Evolutionary conservation across 2,113 vertebrate genomes (phyloP), one percentile per base, ranked within the genome.

Genomic region (Chunga burmeisteri): DNA sequence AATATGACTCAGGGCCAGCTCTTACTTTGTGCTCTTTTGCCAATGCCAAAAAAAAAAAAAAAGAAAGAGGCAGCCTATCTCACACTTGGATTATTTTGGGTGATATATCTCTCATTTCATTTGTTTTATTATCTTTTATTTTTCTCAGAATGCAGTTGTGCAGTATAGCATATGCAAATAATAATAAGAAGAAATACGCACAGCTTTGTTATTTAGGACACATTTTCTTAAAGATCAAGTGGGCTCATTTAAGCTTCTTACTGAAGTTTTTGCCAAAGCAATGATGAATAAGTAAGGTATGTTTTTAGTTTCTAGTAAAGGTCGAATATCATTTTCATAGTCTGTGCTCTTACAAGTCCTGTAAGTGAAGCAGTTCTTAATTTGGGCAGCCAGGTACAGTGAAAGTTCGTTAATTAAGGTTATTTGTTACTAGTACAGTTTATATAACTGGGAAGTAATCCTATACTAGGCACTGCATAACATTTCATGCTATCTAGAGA

Each of bases 1-100:
- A 98, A 98, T 98, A 98, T 98, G 98, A 98, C 98, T 98, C 98
- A 98, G 97, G 97, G 98, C 98, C 98, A 98, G 98, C 97, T 98
- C 97, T 93, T 92, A 97, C 97, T 97, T 78, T 95, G 97, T 95
- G 97, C 96, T 98, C 96, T 98, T 98, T 90, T 97, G 97, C 98
- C 98, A 97, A 97, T 94, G 97, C 96, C 82, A 93, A 92, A 93
- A 95, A 89, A 90, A 82, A 87, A 38, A 71, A 47, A 58, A 42
- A 81, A 88, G 80, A 77, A 86, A 79, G 55, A 96, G 44, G 86
- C 81, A 97, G 92, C 88, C 87, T 96, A 96, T 96, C 97, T 98
- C 95, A 98, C 89, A 97, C 95, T 96, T 97, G 96, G 81, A 90
- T 97, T 97, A 97, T 96, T 98, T 97, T 94, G 95, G 94, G 95